These are phyloP conservation scores for Tachystola acroxantha DNA, from an alignment of 2,888 invertebrate species.

Conservation along the genomic window DNA sequence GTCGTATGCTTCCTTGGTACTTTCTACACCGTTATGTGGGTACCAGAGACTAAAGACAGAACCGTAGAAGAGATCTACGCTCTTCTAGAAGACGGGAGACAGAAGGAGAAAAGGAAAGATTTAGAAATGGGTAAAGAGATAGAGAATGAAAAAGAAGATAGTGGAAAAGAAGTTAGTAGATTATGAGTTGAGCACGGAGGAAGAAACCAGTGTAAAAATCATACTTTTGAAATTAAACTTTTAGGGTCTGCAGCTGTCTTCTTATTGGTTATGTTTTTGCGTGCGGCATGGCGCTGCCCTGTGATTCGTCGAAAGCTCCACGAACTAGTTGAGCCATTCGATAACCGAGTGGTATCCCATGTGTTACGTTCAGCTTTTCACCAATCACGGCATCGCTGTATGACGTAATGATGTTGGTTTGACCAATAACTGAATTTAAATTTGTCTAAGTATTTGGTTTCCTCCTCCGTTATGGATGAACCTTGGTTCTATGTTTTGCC, in stretches of 20 bases:
- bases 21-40: constrained; percentile 61
- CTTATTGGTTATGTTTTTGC: not conserved
- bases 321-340: too few species aligned
- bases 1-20: constrained; percentile 63
- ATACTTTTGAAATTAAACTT: not conserved
- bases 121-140: constrained; percentile 16
- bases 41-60: constrained; percentile 65
- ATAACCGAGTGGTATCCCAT: too few species aligned
- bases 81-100: constrained; percentile 48
- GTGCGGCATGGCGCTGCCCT: not conserved
- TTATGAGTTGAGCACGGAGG: constrained; percentile 31
- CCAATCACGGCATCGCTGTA: too few species aligned
- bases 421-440: too few species aligned
- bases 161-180: constrained; percentile 45
- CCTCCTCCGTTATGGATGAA: too few species aligned
- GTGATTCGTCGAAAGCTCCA: not conserved
- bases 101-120: constrained; percentile 57
- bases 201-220: not conserved
- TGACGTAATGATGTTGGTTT: too few species aligned
- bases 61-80: constrained; percentile 64
- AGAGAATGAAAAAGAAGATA: too few species aligned
- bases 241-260: not conserved
- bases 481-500: too few species aligned
- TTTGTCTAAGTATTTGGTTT: too few species aligned
- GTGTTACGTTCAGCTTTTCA: too few species aligned